Evolutionary conservation across 2,888 invertebrate species (phyloP), one percentile per base, ranked within the genome.

Genomic region (Tetrapedia diversipes): DNA sequence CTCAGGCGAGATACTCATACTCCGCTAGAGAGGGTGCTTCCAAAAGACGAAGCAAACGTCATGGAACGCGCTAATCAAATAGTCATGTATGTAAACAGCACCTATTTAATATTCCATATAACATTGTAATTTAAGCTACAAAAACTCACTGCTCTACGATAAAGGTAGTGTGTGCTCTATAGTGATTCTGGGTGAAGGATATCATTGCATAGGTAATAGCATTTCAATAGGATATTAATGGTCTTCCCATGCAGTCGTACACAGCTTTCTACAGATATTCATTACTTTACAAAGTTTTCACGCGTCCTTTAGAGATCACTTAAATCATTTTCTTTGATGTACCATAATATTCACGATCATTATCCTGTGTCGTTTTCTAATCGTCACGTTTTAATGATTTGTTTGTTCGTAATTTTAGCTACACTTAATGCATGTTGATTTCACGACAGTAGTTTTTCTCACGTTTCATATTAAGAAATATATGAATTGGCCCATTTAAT

Each of bases 21-120:
- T 83, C 90, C 90, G 83, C 92, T 94, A 86, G 94, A 94, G 92
- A 92, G 94, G 92, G 94, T 93, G 77, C 92, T 94, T 92, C 93
- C 93, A 91, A 94, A 95, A 90, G 95, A 95, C 92, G 96, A 96
- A 92, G 95, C 95, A 87, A 95, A 95, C 92, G 96, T 96, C 89
- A 95, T 96, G 94, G 96, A 96, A 93, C 95, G 95, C 92, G 96
- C 96, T 92, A 96, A 95, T 94, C 96, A 96, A 93, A 96, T 96
- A 92, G 96, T 96, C 92, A 96, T 96, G 96, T 96, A 96, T 94
- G 96, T 94, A 92, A 87, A 79, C 69, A 47, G 81, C 78, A 79
- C 63, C 49, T 80, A 84, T 37, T 77, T 64, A 78, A 81, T 85
- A 75, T 51, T 77, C 72, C 67, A 69, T n/a, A n/a, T 84, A 80